Evolutionary conservation across 1,140 invertebrate genomes (phyloP).

Genomic region (Heliconius himera): DNA sequence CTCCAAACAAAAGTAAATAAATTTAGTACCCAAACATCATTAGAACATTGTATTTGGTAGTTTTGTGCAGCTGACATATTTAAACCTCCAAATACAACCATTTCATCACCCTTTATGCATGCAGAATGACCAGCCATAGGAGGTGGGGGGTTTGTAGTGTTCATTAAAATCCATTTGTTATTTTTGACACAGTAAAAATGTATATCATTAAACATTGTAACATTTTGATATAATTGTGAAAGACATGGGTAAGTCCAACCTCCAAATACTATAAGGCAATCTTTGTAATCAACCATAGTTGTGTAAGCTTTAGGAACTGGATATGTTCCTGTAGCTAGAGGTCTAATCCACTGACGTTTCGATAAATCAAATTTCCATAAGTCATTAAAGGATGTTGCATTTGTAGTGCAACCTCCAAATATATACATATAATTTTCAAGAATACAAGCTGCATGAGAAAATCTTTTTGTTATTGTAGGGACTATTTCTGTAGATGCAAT

Average conservation of each 20-base stretch:
- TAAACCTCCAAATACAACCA: conserved; percentile 95
- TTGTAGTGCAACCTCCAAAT: conserved; percentile 97
- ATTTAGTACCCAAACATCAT: conserved; percentile 95
- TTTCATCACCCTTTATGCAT: conserved; percentile 90
- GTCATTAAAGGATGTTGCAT: conserved; percentile 98
- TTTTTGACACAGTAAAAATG: conserved; percentile 93
- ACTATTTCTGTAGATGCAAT: conserved; percentile 80
- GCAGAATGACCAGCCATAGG: conserved; percentile 97
- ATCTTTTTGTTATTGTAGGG: conserved; percentile 92
- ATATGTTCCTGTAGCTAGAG: conserved; percentile 92
- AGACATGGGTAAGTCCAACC: conserved; percentile 97
- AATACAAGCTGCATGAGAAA: conserved; percentile 95
- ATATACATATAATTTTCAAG: conserved; percentile 94
- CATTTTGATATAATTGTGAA: conserved; percentile 94
- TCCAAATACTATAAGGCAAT: conserved; percentile 94
- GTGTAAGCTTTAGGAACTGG: conserved; percentile 98
- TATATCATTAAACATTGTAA: conserved; percentile 95
- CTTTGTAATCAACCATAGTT: conserved; percentile 92
- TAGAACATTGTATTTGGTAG: conserved; percentile 86
- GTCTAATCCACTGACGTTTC: conserved; percentile 90
- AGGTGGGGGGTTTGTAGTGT: conserved; percentile 85
- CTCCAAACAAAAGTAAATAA: conserved; percentile 89
- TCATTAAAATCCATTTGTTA: conserved; percentile 92
- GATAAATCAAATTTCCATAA: conserved; percentile 96
- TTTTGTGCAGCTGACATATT: conserved; percentile 72